Conservation (phyloP, 2,888 invertebrate genomes). For the Tenthredo mesomela region DNA sequence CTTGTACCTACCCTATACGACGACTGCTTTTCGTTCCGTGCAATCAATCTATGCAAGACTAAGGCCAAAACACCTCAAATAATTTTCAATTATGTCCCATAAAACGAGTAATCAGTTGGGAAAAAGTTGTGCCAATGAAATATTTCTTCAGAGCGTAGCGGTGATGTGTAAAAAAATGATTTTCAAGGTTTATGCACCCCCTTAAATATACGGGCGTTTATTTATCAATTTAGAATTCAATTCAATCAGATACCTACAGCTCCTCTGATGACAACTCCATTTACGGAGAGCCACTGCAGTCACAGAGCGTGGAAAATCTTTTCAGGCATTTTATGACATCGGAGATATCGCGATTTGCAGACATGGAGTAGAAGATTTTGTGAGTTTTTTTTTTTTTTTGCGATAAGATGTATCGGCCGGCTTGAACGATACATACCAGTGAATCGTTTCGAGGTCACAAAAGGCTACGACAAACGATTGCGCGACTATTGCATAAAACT, state of each 20-base stretch:
- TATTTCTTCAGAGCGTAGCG: too few relatives aligned
- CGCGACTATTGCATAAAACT: background rate
- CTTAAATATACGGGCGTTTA: background rate
- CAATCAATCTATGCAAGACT: too few relatives aligned
- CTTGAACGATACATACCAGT: background rate
- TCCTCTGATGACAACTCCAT: background rate
- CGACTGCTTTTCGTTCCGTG: too few relatives aligned
- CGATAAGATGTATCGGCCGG: constrained; percentile 6
- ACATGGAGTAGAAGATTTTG: constrained; percentile 1
- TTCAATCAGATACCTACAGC: constrained; percentile 1
- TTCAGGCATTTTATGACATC: background rate
- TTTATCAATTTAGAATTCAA: background rate
- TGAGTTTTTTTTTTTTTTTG: background rate
- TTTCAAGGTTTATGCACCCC: background rate
- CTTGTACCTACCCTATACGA: too few relatives aligned
- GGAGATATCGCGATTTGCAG: background rate
- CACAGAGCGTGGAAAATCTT: background rate
- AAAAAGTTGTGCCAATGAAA: too few relatives aligned
- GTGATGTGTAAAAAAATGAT: background rate
- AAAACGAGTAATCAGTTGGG: too few relatives aligned
- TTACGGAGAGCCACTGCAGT: background rate
- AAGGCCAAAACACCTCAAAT: too few relatives aligned
- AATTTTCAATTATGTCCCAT: too few relatives aligned
- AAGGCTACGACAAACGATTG: background rate
- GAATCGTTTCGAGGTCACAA: background rate